phyloP scores from a whole-genome alignment of 2,888 invertebrate genomes.

The Scaptomyza reducta region DNA sequence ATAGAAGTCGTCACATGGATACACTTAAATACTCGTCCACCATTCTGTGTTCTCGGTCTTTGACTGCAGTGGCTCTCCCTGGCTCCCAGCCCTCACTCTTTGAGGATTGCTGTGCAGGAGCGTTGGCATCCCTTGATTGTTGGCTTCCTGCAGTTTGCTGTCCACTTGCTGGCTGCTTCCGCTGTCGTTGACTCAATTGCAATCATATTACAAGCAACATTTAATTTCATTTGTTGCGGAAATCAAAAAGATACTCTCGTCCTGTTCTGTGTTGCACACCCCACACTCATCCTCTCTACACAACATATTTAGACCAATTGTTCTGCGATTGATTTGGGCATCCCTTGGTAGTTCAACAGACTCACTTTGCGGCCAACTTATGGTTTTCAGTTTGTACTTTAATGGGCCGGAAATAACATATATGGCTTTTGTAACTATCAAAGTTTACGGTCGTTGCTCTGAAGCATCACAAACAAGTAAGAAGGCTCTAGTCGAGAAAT shows the following conservation, averaged over 20 bases:
- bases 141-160: slow-evolving; percentile 68
- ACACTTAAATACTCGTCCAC: slow-evolving; percentile 50
- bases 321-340: slow-evolving; percentile 19
- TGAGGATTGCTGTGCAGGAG: slow-evolving; percentile 40
- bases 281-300: background rate
- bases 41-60: slow-evolving; percentile 10
- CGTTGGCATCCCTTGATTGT: slow-evolving; percentile 59
- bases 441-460: slow-evolving; percentile 45
- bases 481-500: too few species aligned
- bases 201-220: slow-evolving; percentile 78
- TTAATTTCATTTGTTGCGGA: slow-evolving; percentile 75
- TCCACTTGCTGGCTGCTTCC: slow-evolving; percentile 56
- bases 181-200: slow-evolving; percentile 54
- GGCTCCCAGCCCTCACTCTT: background rate
- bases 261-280: background rate
- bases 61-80: slow-evolving; percentile 8
- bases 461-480: slow-evolving; percentile 23
- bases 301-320: background rate
- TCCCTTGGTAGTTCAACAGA: slow-evolving; percentile 21
- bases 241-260: slow-evolving; percentile 59
- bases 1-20: slow-evolving; percentile 51
- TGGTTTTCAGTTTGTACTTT: slow-evolving; percentile 42
- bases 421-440: slow-evolving; percentile 26
- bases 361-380: slow-evolving; percentile 52
- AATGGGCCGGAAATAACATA: slow-evolving; percentile 60